phyloP scores from a whole-genome alignment of 2,888 invertebrate genomes.

The Drosophila nigricruria region DNA sequence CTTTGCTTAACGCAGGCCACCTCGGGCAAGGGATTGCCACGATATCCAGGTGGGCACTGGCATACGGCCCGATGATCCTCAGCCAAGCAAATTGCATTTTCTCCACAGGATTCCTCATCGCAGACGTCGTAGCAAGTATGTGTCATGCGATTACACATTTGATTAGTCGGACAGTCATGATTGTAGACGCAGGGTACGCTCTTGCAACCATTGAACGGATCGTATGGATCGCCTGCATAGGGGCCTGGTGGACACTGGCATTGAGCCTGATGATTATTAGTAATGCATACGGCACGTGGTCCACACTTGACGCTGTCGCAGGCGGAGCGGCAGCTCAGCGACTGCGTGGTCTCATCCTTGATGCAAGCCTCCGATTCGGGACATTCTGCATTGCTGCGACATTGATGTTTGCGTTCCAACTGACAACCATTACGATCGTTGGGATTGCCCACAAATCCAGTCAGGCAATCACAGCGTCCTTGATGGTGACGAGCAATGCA shows the following conservation, averaged over 20 bases:
- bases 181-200: constrained; percentile 95
- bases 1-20: constrained; percentile 90
- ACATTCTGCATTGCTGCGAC: constrained; percentile 92
- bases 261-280: constrained; percentile 95
- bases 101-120: constrained; percentile 92
- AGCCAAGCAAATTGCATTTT: constrained; percentile 94
- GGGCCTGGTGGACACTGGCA: constrained; percentile 96
- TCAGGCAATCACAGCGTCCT: constrained; percentile 93
- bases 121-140: constrained; percentile 94
- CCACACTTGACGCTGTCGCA: constrained; percentile 93
- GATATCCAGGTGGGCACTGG: constrained; percentile 94
- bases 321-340: constrained; percentile 90
- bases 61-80: constrained; percentile 93
- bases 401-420: constrained; percentile 90
- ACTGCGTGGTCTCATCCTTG: constrained; percentile 86
- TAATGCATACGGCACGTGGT: constrained; percentile 94
- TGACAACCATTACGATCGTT: constrained; percentile 95
- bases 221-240: constrained; percentile 94
- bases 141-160: constrained; percentile 93
- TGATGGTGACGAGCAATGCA: constrained; percentile 91
- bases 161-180: constrained; percentile 91
- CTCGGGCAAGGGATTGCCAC: constrained; percentile 93
- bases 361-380: constrained; percentile 93
- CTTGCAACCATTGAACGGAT: constrained; percentile 90
- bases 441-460: constrained; percentile 95